Evolutionary conservation across 2,113 vertebrate genomes (phyloP), one percentile per base, ranked within the genome.

Genomic region (Callipepla californica): DNA sequence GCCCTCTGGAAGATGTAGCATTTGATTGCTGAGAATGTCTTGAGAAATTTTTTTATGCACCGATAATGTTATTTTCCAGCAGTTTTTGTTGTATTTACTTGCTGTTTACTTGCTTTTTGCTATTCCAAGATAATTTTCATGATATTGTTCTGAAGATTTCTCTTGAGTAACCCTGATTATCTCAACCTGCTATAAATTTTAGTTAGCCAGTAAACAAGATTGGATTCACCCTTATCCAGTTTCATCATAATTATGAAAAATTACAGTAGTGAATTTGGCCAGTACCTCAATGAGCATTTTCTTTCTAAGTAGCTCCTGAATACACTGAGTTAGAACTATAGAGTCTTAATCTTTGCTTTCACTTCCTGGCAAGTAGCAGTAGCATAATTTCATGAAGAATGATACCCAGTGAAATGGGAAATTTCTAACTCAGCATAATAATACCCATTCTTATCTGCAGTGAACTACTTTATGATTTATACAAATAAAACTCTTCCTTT

Each of bases 251-350:
- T 84, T 76, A 88, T 44, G 69, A 55, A 83, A 70, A 67, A 13
- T 11, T 63, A 10, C 2, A 13, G 25, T 80, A 55, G n/a, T 8
- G 73, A 44, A 75, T 70, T 70, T 83, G 44, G 42, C 78, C 51
- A 83, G 20, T 80, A 42, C 28, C 32, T 66, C 93, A 85, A 91
- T 55, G 73, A 91, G 22, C 42, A 57, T 22, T 86, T 93, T 88
- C 61, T 94, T 88, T 42, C 55, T 85, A 88, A 90, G 42, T 26
- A 88, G 85, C 74, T 92, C 85, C 87, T 88, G 82, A 93, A 47
- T 78, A 57, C 72, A 92, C 53, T 8, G 7, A 78, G 70, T 93
- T 92, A 80, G 38, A 78, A n/a, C 68, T 47, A n/a, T 14, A 65
- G 34, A 84, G 11, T 32, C 69, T 94, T 85, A 66, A 55, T 89